phyloP scores from a whole-genome alignment of 2,888 invertebrate species.

The Ichneumon xanthorius region DNA sequence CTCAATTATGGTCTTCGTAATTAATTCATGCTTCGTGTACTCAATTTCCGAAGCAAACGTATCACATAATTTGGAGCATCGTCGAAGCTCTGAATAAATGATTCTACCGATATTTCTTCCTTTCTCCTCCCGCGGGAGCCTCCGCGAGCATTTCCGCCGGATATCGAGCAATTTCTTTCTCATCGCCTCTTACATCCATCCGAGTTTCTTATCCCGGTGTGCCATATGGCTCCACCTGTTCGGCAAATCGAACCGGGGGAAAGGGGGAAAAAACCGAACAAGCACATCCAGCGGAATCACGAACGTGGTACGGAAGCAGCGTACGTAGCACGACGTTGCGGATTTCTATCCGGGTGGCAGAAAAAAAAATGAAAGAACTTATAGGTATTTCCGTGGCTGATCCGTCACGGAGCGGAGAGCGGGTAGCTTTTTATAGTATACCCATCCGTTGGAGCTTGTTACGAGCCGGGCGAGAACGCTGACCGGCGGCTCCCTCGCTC shows the following conservation, averaged over 20 bases:
- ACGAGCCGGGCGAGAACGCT: constrained; percentile 22
- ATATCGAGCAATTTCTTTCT: constrained; percentile 62
- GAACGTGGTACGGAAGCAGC: constrained; percentile 19
- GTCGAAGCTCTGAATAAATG: not conserved
- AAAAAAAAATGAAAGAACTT: constrained; percentile 25
- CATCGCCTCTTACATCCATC: constrained; percentile 44
- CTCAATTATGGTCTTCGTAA: not conserved
- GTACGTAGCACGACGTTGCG: constrained; percentile 40
- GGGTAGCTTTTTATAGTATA: constrained; percentile 41
- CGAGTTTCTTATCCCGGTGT: constrained; percentile 25
- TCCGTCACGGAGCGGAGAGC: constrained; percentile 71
- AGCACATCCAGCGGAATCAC: not conserved
- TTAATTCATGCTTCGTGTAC: not conserved
- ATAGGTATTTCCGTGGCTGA: constrained; percentile 75
- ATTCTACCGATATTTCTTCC: not conserved
- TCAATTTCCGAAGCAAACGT: not conserved
- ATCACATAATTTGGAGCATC: not conserved
- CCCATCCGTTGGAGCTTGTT: constrained; percentile 16
- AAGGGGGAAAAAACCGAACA: constrained; percentile 41
- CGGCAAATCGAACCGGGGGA: constrained; percentile 26
- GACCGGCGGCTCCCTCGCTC: constrained; percentile 5
- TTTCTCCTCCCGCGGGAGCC: not conserved
- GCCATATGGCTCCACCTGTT: constrained; percentile 26
- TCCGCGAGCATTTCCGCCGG: constrained; percentile 13
- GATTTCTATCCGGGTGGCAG: constrained; percentile 40